Base-by-base conservation (phyloP, 2,888 invertebrate species). In the Tromatobia lineatoria region DNA sequence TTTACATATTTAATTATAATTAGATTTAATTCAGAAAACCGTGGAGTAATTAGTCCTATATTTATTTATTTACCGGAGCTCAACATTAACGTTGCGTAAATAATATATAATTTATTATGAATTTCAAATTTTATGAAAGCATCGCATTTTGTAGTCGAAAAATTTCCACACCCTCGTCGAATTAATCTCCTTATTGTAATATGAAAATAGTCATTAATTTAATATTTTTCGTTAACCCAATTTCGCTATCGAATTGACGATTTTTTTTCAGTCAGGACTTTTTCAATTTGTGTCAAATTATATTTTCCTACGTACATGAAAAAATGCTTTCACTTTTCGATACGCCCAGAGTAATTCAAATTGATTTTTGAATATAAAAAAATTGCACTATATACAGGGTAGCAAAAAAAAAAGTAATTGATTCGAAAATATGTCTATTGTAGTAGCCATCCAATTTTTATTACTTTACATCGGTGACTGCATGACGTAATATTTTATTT, bases 1-100 rank as follows among this genome's bases (percentile, higher is more conserved):
- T 61, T 61, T 34, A 61, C 59, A 34, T 61, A 34, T 61, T 61
- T 61, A 34, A 61, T 34, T 61, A 61, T 61, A 3, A 34, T 61
- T 34, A 1, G 1, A 61, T 29, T 61, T 29, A 34, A 61, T 57
- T 57, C 54, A 20, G 54, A 11, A 54, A 23, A 23, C 23, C 8
- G 23, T 10, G 23, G 23, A 2, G 54, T 23, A 7, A n/a, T 54
- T 18, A 7, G 50, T 6, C 2, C 50, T 18, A 18, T 18, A 18
- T 52, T 7, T 4, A n/a, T 52, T 47, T 8, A 52, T 18, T 4
- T 52, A 52, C 8, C 6, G 2, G 15, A 6, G 54, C 15, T 54
- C 11, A 15, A 52, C 7, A 20, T 20, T 18, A 15, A 10, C 10
- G 47, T 10, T 7, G 11, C 47, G 13, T 47, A 13, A 18, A 52